Percentiles rank a stretch among this genome's conserved stretches.
Conservation (phyloP, 2,888 invertebrate genomes). For the Lordiphosa fenestrarum region DNA sequence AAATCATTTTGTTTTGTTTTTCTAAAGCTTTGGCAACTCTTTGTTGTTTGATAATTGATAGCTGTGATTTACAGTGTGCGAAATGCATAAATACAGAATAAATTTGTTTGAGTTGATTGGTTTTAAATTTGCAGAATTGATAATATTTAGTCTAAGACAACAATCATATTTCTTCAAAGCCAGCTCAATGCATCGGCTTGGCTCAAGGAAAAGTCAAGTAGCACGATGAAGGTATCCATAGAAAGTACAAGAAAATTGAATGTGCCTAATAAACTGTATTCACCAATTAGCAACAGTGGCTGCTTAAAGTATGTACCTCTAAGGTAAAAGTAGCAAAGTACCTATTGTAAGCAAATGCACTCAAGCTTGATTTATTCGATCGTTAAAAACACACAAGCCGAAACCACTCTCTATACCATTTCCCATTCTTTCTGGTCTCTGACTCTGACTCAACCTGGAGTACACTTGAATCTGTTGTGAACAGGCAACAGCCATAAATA, state of each 20-base stretch:
- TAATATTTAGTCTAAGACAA: no score
- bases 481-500: slow-evolving; percentile 26
- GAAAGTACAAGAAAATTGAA: neutral
- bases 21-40: no score
- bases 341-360: neutral
- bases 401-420: slow-evolving; percentile 2
- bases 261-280: slow-evolving; percentile 1
- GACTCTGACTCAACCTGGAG: slow-evolving; percentile 1
- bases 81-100: no score
- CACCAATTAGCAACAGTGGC: slow-evolving; percentile 6
- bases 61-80: neutral
- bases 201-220: no score
- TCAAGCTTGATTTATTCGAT: slow-evolving; percentile 11
- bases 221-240: no score
- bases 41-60: no score
- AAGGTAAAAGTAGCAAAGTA: neutral
- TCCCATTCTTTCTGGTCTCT: no score
- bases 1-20: no score
- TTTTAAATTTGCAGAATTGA: no score
- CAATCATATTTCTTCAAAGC: no score
- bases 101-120: no score
- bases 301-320: neutral
- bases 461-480: slow-evolving; percentile 24
- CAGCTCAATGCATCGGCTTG: no score
- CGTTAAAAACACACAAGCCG: slow-evolving; percentile 8